Conservation (phyloP, 2,888 invertebrate species). For the Dryadula phaetusa region DNA sequence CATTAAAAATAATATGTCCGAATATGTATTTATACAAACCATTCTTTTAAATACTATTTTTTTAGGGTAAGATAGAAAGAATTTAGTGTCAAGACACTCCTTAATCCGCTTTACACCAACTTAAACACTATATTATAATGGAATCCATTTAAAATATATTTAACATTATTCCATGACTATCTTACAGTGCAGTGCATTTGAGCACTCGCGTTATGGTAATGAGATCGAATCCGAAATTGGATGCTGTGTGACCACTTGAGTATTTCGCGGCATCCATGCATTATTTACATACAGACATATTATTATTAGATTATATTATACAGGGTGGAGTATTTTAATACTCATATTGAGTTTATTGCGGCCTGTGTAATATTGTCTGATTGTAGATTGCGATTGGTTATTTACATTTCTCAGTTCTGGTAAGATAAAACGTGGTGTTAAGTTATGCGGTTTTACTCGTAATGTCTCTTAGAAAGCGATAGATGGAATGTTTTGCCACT, state of each 20-base stretch:
- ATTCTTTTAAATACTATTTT: neutral
- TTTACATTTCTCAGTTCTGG: no score
- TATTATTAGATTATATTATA: conserved; percentile 26
- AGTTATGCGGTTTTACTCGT: no score
- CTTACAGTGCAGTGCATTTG: conserved; percentile 53
- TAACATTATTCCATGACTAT: conserved; percentile 41
- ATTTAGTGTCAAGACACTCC: no score
- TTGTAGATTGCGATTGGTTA: no score
- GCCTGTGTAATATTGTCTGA: no score
- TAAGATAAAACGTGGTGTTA: no score
- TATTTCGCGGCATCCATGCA: conserved; percentile 52
- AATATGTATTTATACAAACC: neutral
- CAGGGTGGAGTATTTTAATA: neutral
- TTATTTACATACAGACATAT: conserved; percentile 40
- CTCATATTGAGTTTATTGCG: no score
- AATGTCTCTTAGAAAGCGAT: no score
- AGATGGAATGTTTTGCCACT: no score
- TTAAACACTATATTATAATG: no score
- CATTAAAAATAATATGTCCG: neutral
- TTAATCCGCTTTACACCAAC: no score
- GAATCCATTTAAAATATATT: conserved; percentile 9
- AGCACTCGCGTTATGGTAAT: conserved; percentile 78
- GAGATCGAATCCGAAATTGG: conserved; percentile 78
- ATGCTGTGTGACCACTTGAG: conserved; percentile 61
- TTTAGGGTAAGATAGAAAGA: no score